Base-by-base conservation (phyloP, 2,888 invertebrate genomes). In the Drosophila nr. medialis region DNA sequence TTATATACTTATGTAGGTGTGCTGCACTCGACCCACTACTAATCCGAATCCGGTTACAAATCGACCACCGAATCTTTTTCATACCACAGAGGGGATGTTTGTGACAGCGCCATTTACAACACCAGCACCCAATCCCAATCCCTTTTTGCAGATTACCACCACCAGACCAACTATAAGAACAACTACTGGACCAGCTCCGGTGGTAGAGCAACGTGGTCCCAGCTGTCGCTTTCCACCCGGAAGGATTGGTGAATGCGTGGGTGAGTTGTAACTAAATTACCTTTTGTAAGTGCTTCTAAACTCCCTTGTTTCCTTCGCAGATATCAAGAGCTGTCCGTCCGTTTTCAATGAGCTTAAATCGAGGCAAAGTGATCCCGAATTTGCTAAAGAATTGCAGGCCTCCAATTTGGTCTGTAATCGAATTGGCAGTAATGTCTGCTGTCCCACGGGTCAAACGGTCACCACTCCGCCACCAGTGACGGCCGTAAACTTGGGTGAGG, bases 321-420 rank as follows among this genome's bases (percentile, higher is more conserved):
- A 86, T 4, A 76, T 93, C 18, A 80, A 74, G 21, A 70, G 80
- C 8, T 93, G 93, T 38, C 59, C 67, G 1, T 11, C 72, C 3
- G 54, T 93, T 29, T 18, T 91, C 0, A 80, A 71, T 6, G 82
- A 90, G 7, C 68, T 93, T 2, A 62, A 63, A 8, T 8, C 50
- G 0, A 91, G 83, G 48, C 88, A 86, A 36, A 74, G 27, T 2
- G 92, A 93, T 75, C 29, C 64, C 2, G 72, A 48, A 1, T 92
- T 91, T 40, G 80, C 80, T 2, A 80, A 80, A 7, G 91, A 78
- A 27, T 53, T 93, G 34, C 78, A 85, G 18, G 76, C 80, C 7
- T 93, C 93, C 1, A 92, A 93, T 68, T 36, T 59, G 11, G 70
- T 91, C 7, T 93, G 93, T 38, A 77, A 83, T 4, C 56, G 59